phyloP scores from a whole-genome alignment of 2,888 invertebrate species.

The Eudemis profundana region DNA sequence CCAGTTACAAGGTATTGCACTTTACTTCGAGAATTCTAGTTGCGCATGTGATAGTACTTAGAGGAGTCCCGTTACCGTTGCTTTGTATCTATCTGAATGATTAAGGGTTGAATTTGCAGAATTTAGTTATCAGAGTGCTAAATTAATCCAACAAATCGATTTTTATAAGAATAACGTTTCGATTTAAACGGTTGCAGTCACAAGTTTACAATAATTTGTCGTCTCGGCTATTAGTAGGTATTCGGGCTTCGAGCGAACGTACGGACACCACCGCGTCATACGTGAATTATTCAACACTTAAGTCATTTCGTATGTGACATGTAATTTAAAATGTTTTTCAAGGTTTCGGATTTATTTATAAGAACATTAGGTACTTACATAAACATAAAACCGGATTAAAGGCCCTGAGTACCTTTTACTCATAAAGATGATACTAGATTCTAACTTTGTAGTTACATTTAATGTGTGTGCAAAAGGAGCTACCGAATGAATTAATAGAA shows the following conservation, averaged over 20 bases:
- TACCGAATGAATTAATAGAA: constrained; percentile 40
- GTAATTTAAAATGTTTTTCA: constrained; percentile 59
- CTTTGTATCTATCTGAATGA: background rate
- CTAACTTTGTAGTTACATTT: background rate
- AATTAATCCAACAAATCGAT: background rate
- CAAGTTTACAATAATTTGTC: constrained; percentile 51
- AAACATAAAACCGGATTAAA: background rate
- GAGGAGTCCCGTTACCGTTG: constrained; percentile 19
- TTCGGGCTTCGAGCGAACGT: constrained; percentile 59
- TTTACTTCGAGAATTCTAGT: constrained; percentile 36
- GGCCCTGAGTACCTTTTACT: too few species aligned
- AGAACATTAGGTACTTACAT: background rate
- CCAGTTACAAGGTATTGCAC: constrained; percentile 46
- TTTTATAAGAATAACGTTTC: background rate
- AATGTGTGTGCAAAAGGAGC: background rate
- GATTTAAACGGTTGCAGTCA: constrained; percentile 10
- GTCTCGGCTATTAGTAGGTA: constrained; percentile 62
- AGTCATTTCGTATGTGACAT: constrained; percentile 62
- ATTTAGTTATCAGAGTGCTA: background rate
- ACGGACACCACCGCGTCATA: constrained; percentile 51
- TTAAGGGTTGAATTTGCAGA: constrained; percentile 6
- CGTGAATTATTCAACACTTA: constrained; percentile 68
- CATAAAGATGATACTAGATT: background rate
- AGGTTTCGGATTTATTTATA: constrained; percentile 27
- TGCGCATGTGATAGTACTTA: constrained; percentile 19